Percentiles rank a stretch among this genome's conserved stretches.
These are phyloP conservation scores for Gallinago nigripennis DNA, from an alignment of 2,797 vertebrate species.

Conservation along the genomic window DNA sequence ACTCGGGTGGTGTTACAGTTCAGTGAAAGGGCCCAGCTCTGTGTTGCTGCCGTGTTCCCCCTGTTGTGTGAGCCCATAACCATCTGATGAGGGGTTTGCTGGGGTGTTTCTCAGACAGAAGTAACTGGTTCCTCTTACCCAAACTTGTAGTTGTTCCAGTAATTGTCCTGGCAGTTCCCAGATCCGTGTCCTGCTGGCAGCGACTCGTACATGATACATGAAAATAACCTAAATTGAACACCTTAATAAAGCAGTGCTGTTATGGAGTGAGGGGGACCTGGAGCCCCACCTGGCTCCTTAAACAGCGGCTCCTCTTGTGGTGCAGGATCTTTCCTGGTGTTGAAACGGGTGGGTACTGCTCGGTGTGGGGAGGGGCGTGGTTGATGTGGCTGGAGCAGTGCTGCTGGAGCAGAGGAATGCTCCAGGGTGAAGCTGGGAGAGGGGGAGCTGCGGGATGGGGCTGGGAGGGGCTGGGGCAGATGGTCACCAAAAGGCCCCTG, in stretches of 20 bases:
- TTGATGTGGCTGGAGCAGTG: fast-evolving
- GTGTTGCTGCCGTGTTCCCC: neutral
- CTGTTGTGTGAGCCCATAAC: neutral
- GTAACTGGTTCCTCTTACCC: neutral
- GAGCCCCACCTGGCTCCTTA: neutral
- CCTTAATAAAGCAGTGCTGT: neutral
- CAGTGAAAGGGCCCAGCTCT: neutral
- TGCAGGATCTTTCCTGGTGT: neutral
- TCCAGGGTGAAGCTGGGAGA: neutral
- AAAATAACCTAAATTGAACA: neutral
- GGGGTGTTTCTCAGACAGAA: neutral
- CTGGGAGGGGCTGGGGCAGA: fast-evolving
- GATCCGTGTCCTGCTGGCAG: neutral
- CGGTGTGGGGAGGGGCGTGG: neutral
- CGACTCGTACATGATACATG: neutral
- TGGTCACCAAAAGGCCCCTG: neutral
- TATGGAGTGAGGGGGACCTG: neutral
- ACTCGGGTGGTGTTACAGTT: neutral
- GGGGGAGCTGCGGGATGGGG: neutral
- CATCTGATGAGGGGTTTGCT: neutral
- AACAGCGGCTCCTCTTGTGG: neutral
- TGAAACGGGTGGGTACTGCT: neutral
- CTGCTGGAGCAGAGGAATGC: neutral
- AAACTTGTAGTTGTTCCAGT: neutral
- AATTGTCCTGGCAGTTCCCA: neutral